These are phyloP conservation scores for Pangasius larnaudii DNA, from an alignment of 2,797 vertebrate species.

Conservation along the genomic window DNA sequence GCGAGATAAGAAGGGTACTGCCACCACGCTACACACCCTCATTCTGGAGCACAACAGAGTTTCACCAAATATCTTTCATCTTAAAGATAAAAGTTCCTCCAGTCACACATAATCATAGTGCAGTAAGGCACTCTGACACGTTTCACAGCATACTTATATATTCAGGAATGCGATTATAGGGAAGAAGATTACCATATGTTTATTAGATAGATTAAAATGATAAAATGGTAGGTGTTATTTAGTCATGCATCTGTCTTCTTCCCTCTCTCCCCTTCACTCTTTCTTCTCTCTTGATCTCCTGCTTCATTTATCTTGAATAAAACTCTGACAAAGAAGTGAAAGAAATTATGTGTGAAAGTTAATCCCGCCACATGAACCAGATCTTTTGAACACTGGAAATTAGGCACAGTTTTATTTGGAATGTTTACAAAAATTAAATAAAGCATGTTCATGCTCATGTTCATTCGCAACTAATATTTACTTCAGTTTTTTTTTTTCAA, in stretches of 20 bases:
- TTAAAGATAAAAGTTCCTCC: neutral
- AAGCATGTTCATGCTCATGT: neutral
- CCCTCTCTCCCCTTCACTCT: neutral
- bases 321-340: neutral
- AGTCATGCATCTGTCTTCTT: no score
- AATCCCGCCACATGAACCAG: neutral
- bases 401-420: neutral
- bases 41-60: neutral
- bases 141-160: neutral
- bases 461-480: neutral
- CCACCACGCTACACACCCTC: conserved; percentile 26
- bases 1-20: conserved; percentile 52
- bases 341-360: neutral
- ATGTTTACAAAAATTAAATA: neutral
- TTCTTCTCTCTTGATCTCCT: neutral
- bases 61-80: neutral
- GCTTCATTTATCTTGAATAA: neutral
- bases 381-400: neutral
- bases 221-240: neutral
- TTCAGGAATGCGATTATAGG: neutral
- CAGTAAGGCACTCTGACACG: neutral
- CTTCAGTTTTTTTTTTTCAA: neutral
- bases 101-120: neutral
- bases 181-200: neutral
- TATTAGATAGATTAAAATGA: neutral